These are phyloP conservation scores for Tillus elongatus DNA, from an alignment of 2,888 invertebrate genomes.

Conservation along the genomic window DNA sequence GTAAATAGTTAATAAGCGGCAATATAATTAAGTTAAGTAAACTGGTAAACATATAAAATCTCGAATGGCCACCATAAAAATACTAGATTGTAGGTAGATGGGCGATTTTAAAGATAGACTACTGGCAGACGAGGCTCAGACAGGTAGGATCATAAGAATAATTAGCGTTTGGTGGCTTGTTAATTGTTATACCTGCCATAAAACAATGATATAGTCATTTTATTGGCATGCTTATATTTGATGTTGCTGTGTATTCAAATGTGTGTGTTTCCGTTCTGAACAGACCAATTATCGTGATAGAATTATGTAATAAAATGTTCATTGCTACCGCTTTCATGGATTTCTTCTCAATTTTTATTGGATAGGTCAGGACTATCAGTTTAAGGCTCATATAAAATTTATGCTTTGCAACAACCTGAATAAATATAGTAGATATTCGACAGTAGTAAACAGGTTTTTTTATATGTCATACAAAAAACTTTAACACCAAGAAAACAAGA, in stretches of 20 bases:
- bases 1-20: constrained; percentile 37
- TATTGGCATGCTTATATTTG: constrained; percentile 33
- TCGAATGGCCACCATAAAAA: constrained; percentile 35
- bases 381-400: too few species aligned
- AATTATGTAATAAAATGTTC: too few species aligned
- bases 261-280: constrained; percentile 25
- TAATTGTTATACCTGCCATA: constrained; percentile 36
- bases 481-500: too few species aligned
- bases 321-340: too few species aligned
- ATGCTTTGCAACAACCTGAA: too few species aligned
- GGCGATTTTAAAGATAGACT: constrained; percentile 23
- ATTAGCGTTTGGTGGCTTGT: constrained; percentile 33
- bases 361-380: too few species aligned
- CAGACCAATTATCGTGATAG: too few species aligned
- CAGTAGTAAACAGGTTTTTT: too few species aligned
- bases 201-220: constrained; percentile 35
- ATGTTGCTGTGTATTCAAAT: constrained; percentile 25
- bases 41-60: constrained; percentile 40
- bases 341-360: too few species aligned
- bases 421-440: too few species aligned
- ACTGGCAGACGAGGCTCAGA: constrained; percentile 23
- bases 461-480: too few species aligned
- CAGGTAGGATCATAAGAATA: constrained; percentile 30
- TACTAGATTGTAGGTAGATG: constrained; percentile 21
- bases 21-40: constrained; percentile 40